Base-by-base conservation (phyloP, 2,797 vertebrate species). In the Limnodromus scolopaceus region DNA sequence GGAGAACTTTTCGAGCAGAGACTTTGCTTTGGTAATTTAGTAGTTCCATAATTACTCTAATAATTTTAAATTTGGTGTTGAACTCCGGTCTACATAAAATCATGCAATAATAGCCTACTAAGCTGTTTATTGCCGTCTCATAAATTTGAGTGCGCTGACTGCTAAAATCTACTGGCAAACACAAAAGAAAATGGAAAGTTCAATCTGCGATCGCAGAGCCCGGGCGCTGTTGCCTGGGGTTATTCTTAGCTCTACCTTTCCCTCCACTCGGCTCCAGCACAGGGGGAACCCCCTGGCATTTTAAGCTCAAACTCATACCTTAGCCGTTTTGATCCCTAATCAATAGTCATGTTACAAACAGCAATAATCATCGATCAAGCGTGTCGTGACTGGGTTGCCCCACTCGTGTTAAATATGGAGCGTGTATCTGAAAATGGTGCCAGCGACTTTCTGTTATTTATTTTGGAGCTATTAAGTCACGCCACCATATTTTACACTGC, bases 61-160 rank as follows among this genome's bases (percentile, higher is more conserved):
- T 96, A 96, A 96, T 97, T 97, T 96, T 84, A 96, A 91, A 96
- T 96, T 92, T 97, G 69, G 83, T 89, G 91, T 87, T 94, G 93
- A 97, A 92, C 81, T 95, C 54, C 63, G 76, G 92, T 28, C 86
- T 85, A 90, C 93, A 92, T 94, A 92, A 97, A 92, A 91, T 77
- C 68, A 80, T 69, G 86, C 77, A 84, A 46, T 96, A 96, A 95
- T 94, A 94, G 94, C 92, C 95, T 84, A 88, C 79, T 92, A 91
- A 93, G 76, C 84, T 92, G 92, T 95, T 96, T 96, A 97, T 96
- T 96, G 76, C 93, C 75, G 51, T 93, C 84, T 91, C 89, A 69
- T 94, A 89, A 92, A 96, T 94, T 90, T 78, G 51, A 41, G 28
- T 79, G 79, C 20, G 36, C 82, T 84, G 82, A 58, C 84, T 97